These are phyloP conservation scores for Thinocorus orbignyianus DNA, from an alignment of 2,113 vertebrate species.

Conservation along the genomic window DNA sequence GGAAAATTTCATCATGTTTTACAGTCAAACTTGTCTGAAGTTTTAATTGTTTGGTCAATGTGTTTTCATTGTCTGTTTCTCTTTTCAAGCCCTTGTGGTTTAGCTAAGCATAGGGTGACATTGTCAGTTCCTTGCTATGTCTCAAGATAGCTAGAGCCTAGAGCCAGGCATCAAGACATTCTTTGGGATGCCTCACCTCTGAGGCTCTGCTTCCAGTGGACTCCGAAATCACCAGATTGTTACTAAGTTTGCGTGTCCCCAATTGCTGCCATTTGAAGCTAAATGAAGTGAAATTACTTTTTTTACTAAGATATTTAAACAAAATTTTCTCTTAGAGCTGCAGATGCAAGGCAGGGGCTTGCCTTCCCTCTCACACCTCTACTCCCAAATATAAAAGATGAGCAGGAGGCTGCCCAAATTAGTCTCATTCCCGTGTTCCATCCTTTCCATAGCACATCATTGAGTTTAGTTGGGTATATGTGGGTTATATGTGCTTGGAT, in stretches of 20 bases:
- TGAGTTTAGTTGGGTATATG: neutral
- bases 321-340: neutral
- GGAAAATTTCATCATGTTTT: neutral
- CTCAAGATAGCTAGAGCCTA: neutral
- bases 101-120: neutral
- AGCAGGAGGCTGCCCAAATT: neutral
- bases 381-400: neutral
- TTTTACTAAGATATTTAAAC: neutral
- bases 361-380: neutral
- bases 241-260: neutral
- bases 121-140: neutral
- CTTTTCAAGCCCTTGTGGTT: neutral
- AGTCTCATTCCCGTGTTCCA: neutral
- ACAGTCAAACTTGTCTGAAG: neutral
- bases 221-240: neutral
- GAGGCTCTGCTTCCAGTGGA: neutral
- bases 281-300: neutral
- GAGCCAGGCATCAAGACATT: neutral
- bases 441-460: neutral
- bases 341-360: neutral
- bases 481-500: neutral
- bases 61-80: neutral
- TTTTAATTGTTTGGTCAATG: neutral
- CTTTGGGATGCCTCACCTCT: neutral
- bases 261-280: neutral